These are phyloP conservation scores for Coluber constrictor DNA, from an alignment of 2,797 vertebrate genomes.

Conservation along the genomic window DNA sequence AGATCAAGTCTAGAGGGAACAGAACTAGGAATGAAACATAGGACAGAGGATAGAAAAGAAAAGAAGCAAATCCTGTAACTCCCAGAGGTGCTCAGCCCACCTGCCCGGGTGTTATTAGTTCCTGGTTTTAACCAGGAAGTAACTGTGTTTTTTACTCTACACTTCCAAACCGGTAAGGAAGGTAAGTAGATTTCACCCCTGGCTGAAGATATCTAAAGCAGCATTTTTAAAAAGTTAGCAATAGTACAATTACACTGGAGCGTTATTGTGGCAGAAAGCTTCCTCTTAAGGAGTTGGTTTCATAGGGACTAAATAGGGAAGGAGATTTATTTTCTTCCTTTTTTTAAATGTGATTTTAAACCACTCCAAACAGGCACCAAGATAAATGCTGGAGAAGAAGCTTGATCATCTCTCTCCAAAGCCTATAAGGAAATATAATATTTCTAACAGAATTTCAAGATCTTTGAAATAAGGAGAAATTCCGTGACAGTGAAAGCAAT, in stretches of 20 bases:
- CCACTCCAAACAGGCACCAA: neutral
- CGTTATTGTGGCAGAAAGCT: neutral
- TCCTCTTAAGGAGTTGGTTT: neutral
- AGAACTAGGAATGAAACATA: neutral
- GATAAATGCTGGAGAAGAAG: conserved; percentile 1
- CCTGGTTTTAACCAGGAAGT: no score
- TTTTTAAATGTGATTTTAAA: neutral
- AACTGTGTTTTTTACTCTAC: no score
- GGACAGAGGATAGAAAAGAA: neutral
- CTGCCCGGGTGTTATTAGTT: no score
- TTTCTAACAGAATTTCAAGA: conserved; percentile 30
- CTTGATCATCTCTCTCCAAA: conserved; percentile 15
- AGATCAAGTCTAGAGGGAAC: neutral
- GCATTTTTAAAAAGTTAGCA: neutral
- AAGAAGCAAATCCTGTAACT: neutral
- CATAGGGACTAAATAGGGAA: neutral
- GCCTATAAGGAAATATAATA: fast-evolving
- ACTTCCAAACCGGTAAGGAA: no score
- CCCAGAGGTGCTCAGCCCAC: no score
- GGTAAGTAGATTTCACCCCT: no score
- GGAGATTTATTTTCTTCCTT: neutral
- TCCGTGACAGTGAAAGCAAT: neutral
- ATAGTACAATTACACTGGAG: neutral
- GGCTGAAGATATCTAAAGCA: neutral
- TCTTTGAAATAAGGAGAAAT: conserved; percentile 15